These are phyloP conservation scores for Porites lutea DNA, from an alignment of 64 coral and sea anemone species.

Conservation along the genomic window DNA sequence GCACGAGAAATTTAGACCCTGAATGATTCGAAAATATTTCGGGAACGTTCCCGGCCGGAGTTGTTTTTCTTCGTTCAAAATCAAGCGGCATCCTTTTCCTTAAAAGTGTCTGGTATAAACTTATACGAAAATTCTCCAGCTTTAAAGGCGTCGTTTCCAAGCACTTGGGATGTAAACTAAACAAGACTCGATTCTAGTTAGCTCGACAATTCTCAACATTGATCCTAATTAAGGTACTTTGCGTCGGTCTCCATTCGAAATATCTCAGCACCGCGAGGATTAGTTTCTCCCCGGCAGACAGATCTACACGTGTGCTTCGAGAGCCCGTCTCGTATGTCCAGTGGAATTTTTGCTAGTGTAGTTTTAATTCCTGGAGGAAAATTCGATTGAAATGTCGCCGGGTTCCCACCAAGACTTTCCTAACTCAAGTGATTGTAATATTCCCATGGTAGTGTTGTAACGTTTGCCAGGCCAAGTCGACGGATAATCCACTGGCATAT, in stretches of 20 bases:
- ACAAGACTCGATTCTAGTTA: not conserved
- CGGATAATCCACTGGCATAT: not conserved
- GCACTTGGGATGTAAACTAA: constrained; percentile 17
- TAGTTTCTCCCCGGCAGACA: constrained; percentile 36
- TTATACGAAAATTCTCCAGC: not conserved
- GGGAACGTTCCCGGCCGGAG: not conserved
- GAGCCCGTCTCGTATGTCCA: constrained; percentile 16
- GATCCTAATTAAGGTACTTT: constrained; percentile 31
- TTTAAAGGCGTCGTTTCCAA: not conserved
- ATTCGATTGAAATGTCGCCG: not conserved
- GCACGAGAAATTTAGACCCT: not conserved
- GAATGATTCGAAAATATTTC: not conserved
- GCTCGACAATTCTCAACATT: not conserved
- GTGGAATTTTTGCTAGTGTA: not conserved
- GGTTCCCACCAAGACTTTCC: not conserved
- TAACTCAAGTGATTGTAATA: not conserved
- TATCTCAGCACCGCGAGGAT: constrained; percentile 21
- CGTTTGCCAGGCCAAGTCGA: not conserved
- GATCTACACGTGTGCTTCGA: not conserved
- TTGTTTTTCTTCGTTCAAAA: not conserved
- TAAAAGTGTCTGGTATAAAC: not conserved
- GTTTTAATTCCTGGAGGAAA: not conserved
- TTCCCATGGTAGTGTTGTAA: not conserved
- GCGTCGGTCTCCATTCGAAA: constrained; percentile 21
- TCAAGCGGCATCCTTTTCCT: not conserved